Evolutionary conservation across 2,888 invertebrate genomes (phyloP).

Genomic region (Agapostemon virescens): DNA sequence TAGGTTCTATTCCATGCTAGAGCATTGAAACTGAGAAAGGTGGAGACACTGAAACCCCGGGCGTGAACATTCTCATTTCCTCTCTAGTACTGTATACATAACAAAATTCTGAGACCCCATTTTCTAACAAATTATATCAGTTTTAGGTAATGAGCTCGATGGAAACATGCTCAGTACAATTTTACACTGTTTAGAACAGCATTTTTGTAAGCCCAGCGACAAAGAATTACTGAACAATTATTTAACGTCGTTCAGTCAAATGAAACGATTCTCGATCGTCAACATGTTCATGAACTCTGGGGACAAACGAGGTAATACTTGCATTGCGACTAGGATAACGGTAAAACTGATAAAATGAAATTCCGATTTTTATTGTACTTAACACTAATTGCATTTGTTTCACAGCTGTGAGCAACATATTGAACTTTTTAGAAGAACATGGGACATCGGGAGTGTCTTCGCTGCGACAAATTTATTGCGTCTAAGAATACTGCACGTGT

Average conservation of each 20-base stretch:
- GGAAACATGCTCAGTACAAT: conserved; percentile 78
- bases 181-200: conserved; percentile 75
- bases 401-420: conserved; percentile 56
- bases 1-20: too few species aligned
- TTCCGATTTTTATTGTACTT: neutral
- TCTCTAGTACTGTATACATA: neutral
- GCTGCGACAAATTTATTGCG: conserved; percentile 55
- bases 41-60: too few species aligned
- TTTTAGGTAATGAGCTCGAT: conserved; percentile 80
- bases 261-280: conserved; percentile 78
- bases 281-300: conserved; percentile 76
- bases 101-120: neutral
- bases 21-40: too few species aligned
- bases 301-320: conserved; percentile 71
- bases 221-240: conserved; percentile 69
- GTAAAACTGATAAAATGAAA: neutral
- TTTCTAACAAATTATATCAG: conserved; percentile 64
- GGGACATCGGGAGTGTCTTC: conserved; percentile 30
- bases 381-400: conserved; percentile 26
- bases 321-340: neutral
- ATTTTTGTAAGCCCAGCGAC: conserved; percentile 76
- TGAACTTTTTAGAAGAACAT: conserved; percentile 61
- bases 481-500: conserved; percentile 34
- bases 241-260: conserved; percentile 72
- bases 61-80: too few species aligned